Conservation (phyloP, 2,888 invertebrate genomes). For the Dryobotodes eremita region DNA sequence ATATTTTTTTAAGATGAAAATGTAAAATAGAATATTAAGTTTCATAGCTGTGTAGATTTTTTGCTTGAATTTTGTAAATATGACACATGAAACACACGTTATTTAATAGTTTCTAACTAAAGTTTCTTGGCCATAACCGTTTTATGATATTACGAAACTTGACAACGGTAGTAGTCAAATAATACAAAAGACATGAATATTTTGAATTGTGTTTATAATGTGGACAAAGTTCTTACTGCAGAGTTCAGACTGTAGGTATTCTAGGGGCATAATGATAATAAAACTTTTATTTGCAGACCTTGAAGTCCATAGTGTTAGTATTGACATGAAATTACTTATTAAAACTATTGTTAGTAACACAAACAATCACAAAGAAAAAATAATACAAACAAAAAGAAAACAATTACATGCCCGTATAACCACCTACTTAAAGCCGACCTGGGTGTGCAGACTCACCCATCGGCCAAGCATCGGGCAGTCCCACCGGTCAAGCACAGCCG, state of each 20-base stretch:
- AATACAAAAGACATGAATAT: not conserved
- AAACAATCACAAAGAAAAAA: no score
- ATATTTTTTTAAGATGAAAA: not conserved
- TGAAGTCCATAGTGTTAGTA: no score
- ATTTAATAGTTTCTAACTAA: slow-evolving; percentile 31
- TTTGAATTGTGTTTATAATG: not conserved
- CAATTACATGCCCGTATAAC: no score
- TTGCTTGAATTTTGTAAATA: not conserved
- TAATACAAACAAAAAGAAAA: no score
- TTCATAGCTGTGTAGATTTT: not conserved
- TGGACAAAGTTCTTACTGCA: not conserved
- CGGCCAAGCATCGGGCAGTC: no score
- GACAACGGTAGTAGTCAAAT: not conserved
- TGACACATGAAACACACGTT: slow-evolving; percentile 15
- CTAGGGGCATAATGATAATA: not conserved
- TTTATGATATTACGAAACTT: slow-evolving; percentile 1
- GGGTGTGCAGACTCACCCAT: no score
- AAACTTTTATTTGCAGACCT: no score
- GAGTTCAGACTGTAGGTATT: not conserved
- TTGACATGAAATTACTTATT: no score
- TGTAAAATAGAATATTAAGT: not conserved
- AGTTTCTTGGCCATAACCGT: slow-evolving; percentile 1
- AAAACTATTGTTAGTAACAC: no score
- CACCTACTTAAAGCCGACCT: no score
- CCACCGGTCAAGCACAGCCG: no score